Evolutionary conservation across 2,113 vertebrate genomes (phyloP), one percentile per base, ranked within the genome.

Genomic region (Pedetes capensis): DNA sequence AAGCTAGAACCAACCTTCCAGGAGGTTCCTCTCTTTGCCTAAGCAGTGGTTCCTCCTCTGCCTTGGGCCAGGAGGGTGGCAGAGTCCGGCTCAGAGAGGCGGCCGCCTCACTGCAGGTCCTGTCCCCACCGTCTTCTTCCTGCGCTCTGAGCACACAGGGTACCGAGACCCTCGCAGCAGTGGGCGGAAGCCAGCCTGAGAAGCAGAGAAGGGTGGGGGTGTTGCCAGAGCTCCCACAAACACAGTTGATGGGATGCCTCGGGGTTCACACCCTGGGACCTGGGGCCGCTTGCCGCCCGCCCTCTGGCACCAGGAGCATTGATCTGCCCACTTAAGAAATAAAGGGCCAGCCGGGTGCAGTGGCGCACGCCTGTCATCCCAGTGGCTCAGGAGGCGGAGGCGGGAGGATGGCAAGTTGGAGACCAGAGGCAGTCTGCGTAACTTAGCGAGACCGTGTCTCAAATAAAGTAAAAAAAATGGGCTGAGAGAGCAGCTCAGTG

Each of bases 211-310:
- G 22, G 49, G 6, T 20, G 4, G 37, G 12, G 29, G 12, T 53
- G 47, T 10, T 7, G 9, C 22, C 4, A 6, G 6, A 49, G 42
- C 42, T 20, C 7, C 42, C 42, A 23, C 2, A 39, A 22, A 12
- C 1, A 10, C 32, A 39, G n/a, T n/a, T n/a, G n/a, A n/a, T n/a
- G n/a, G n/a, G n/a, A n/a, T n/a, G n/a, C n/a, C n/a, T n/a, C n/a
- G n/a, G n/a, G n/a, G n/a, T n/a, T n/a, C n/a, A n/a, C n/a, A n/a
- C 57, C 32, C 34, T 8, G 8, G 68, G 59, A 39, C 16, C 16
- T 2, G 0, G 5, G 4, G 2, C 18, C 4, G 25, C 12, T 20
- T 32, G n/a, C 74, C 57, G 0, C 17, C 42, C 2, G 22, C 74
- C n/a, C 12, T 25, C 32, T 34, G 57, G 37, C 25, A 12, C 39